These are phyloP conservation scores for Phengaris arion DNA, from an alignment of 2,888 invertebrate genomes.

Conservation along the genomic window DNA sequence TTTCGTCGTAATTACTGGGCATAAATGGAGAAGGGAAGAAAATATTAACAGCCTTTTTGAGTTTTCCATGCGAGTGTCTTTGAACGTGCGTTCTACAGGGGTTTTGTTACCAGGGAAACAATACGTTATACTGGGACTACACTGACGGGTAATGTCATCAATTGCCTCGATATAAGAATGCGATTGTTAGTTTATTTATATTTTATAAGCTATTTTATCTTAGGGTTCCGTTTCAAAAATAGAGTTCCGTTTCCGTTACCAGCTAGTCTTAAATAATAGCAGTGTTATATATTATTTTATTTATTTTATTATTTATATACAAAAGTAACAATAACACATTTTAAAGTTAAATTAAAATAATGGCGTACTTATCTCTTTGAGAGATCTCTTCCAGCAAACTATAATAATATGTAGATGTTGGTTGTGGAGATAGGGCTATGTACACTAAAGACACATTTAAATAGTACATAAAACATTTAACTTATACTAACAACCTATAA, in stretches of 20 bases:
- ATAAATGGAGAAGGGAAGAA: conserved; percentile 39
- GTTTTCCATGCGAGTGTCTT: conserved; percentile 18
- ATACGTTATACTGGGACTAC: not conserved
- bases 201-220: not conserved
- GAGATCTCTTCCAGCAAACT: no score
- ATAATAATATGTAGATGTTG: no score
- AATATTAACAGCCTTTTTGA: conserved; percentile 12
- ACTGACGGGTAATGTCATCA: not conserved
- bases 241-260: not conserved
- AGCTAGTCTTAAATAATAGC: not conserved
- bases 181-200: not conserved
- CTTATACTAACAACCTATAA: no score
- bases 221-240: no score
- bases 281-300: no score
- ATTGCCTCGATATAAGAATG: not conserved
- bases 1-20: conserved; percentile 60
- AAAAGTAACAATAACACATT: no score
- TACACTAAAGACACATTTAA: no score
- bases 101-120: not conserved
- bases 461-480: no score
- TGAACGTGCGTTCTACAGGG: not conserved
- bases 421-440: no score
- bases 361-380: no score
- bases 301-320: no score
- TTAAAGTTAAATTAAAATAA: no score